A percentile compares a stretch with the other conserved stretches of the same genome.
phyloP scores from a whole-genome alignment of 2,888 invertebrate species.

The Meganola albula region DNA sequence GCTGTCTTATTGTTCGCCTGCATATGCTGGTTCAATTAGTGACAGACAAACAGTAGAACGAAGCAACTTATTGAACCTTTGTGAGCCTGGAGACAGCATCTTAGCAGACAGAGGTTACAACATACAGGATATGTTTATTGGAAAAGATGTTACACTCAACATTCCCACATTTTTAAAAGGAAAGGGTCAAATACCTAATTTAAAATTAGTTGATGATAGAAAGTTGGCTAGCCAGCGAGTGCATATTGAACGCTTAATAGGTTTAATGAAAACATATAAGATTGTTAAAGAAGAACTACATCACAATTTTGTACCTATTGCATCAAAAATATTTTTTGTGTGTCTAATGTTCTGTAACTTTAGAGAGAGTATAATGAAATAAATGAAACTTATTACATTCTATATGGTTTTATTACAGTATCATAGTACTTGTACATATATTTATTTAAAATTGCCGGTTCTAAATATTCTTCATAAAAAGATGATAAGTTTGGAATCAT shows the following conservation, averaged over 20 bases:
- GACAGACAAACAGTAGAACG: too few species aligned
- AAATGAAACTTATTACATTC: neutral
- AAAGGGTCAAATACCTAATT: neutral
- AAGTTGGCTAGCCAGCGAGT: constrained; percentile 13
- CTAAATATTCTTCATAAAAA: constrained; percentile 10
- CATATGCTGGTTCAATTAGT: constrained; percentile 7
- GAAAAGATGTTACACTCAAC: too few species aligned
- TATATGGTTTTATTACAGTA: neutral
- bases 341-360: constrained; percentile 21
- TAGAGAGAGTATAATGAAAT: constrained; percentile 12
- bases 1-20: neutral
- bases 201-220: neutral
- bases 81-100: too few species aligned
- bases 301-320: too few species aligned
- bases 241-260: constrained; percentile 16
- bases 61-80: too few species aligned
- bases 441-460: constrained; percentile 4
- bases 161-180: too few species aligned
- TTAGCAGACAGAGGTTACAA: too few species aligned
- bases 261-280: constrained; percentile 14
- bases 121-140: too few species aligned
- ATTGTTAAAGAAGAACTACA: constrained; percentile 12
- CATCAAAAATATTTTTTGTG: too few species aligned
- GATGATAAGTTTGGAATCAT: constrained; percentile 3
- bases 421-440: constrained; percentile 4